phyloP scores from a whole-genome alignment of 2,888 invertebrate species.

The Microplitis deprimator region DNA sequence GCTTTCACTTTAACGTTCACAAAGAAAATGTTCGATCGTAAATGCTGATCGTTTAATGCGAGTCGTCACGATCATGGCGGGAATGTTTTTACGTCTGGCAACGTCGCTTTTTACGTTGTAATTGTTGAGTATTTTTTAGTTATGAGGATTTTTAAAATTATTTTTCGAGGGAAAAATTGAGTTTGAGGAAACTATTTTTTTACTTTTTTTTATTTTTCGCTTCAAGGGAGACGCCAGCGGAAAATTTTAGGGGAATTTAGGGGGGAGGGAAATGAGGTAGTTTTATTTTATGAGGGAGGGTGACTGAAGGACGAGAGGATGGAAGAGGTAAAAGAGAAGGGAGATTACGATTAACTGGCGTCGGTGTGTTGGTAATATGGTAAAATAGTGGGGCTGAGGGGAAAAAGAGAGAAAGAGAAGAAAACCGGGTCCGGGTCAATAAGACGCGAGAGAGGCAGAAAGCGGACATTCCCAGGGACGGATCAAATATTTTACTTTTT shows the following conservation, averaged over 20 bases:
- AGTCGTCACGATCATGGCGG: constrained; percentile 64
- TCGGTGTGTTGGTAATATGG: not conserved
- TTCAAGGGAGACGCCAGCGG: not conserved
- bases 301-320: constrained; percentile 23
- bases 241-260: not conserved
- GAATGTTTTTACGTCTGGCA: constrained; percentile 62
- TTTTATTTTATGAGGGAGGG: constrained; percentile 24
- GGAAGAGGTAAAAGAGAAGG: constrained; percentile 30
- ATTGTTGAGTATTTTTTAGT: not conserved
- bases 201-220: not conserved
- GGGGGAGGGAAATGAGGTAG: constrained; percentile 1
- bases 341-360: not conserved
- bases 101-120: constrained; percentile 56
- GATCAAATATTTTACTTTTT: not conserved
- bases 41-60: constrained; percentile 60
- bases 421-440: constrained; percentile 72
- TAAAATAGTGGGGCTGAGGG: constrained; percentile 30
- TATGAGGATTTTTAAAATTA: too few species aligned
- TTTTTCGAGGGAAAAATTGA: too few species aligned
- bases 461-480: constrained; percentile 70
- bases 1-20: constrained; percentile 69
- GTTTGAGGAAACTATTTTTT: too few species aligned
- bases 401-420: constrained; percentile 61
- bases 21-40: constrained; percentile 67
- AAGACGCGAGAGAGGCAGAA: constrained; percentile 67